phyloP scores from a whole-genome alignment of 2,797 vertebrate genomes.

The Etheostoma nigrum region DNA sequence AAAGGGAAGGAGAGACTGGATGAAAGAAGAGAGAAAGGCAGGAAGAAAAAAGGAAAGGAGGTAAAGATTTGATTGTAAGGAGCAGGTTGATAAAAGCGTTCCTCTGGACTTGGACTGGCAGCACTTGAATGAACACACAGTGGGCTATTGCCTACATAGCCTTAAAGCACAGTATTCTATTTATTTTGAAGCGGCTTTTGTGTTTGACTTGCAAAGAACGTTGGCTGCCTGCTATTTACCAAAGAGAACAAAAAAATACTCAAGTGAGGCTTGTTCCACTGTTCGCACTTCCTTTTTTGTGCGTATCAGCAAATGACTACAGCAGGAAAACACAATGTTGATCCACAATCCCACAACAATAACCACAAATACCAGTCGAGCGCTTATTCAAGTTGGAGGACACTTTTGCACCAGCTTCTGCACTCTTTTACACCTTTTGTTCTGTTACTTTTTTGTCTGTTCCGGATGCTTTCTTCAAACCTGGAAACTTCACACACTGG shows the following conservation, averaged over 20 bases:
- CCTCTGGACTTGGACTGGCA: slow-evolving; percentile 58
- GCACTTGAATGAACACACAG: slow-evolving; percentile 59
- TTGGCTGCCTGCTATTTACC: slow-evolving; percentile 38
- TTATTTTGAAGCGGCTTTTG: slow-evolving; percentile 53
- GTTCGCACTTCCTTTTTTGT: slow-evolving; percentile 29
- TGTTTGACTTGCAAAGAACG: slow-evolving; percentile 48
- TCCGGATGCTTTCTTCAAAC: slow-evolving; percentile 10
- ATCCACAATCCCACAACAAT: slow-evolving; percentile 29
- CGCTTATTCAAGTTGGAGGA: slow-evolving; percentile 33
- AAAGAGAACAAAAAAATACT: slow-evolving; percentile 36
- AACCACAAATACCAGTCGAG: slow-evolving; percentile 13
- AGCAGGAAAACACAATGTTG: slow-evolving; percentile 20
- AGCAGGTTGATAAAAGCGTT: slow-evolving; percentile 57
- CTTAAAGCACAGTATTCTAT: slow-evolving; percentile 48
- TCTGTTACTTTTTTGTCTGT: neutral
- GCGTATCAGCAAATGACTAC: slow-evolving; percentile 33
- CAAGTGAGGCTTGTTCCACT: slow-evolving; percentile 28
- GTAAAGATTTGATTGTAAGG: slow-evolving; percentile 39
- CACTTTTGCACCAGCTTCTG: slow-evolving; percentile 12
- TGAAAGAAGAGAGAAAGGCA: slow-evolving; percentile 48
- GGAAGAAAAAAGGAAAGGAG: slow-evolving; percentile 29
- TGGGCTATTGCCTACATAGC: slow-evolving; percentile 40
- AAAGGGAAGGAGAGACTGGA: slow-evolving; percentile 45
- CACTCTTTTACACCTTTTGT: slow-evolving; percentile 9
- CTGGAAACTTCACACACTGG: neutral